Conservation (phyloP, 2,888 invertebrate species). For the Noctua comes region DNA sequence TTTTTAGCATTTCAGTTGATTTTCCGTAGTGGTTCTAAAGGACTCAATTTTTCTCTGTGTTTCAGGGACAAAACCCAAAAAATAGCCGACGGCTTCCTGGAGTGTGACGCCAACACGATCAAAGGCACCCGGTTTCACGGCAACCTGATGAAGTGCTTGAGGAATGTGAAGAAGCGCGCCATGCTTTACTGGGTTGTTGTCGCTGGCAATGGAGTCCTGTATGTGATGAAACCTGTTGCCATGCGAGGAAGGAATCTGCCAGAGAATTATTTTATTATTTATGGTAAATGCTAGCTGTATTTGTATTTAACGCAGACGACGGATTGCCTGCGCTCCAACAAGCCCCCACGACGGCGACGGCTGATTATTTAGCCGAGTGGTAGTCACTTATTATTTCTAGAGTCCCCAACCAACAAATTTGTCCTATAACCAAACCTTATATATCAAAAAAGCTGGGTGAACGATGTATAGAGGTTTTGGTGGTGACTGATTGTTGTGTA, state of each 20-base stretch:
- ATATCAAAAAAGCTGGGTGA: too few species aligned
- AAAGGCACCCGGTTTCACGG: conserved; percentile 63
- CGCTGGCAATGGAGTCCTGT: conserved; percentile 53
- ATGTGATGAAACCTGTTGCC: conserved; percentile 50
- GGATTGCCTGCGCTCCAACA: background rate
- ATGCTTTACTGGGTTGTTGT: conserved; percentile 61
- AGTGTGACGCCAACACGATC: conserved; percentile 61
- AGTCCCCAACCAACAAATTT: too few species aligned
- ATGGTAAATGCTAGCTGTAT: conserved; percentile 45
- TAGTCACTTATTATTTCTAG: background rate
- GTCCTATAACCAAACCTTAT: too few species aligned
- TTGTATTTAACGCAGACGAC: background rate
- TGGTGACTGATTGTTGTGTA: too few species aligned
- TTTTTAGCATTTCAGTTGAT: background rate
- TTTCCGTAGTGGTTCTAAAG: background rate
- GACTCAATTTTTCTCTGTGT: background rate
- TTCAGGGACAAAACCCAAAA: conserved; percentile 62
- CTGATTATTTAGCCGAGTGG: background rate
- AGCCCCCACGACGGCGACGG: background rate
- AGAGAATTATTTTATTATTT: conserved; percentile 59
- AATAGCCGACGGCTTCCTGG: conserved; percentile 63
- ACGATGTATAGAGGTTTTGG: too few species aligned
- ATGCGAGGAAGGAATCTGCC: conserved; percentile 57
- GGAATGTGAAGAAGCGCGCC: conserved; percentile 60
- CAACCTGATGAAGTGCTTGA: conserved; percentile 58